Conservation (phyloP, 2,888 invertebrate genomes). For the Lasioglossum leucozonium region DNA sequence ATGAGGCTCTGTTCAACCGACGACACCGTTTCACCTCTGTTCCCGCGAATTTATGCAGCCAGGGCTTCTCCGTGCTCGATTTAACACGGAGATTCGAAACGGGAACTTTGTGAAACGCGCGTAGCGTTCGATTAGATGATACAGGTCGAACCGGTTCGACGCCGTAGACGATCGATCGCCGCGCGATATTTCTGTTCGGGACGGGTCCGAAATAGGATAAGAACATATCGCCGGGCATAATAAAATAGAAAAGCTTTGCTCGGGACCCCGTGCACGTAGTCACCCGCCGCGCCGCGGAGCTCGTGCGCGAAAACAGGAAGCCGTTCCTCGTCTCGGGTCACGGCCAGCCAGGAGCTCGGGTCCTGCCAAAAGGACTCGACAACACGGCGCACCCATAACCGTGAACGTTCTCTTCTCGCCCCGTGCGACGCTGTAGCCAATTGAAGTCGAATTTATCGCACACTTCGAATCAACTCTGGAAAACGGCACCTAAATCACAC, state of each 20-base stretch:
- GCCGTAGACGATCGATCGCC: slow-evolving; percentile 13
- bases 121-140: not conserved
- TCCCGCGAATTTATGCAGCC: not conserved
- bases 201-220: slow-evolving; percentile 43
- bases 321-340: slow-evolving; percentile 45
- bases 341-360: slow-evolving; percentile 18
- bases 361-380: slow-evolving; percentile 35
- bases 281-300: slow-evolving; percentile 19
- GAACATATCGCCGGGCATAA: slow-evolving; percentile 47
- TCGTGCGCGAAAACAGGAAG: slow-evolving; percentile 60
- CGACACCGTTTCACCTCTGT: not conserved
- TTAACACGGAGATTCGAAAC: not conserved
- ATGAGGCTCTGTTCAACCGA: not conserved
- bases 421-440: not conserved
- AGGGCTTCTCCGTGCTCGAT: not conserved
- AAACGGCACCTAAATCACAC: not conserved
- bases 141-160: not conserved
- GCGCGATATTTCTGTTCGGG: slow-evolving; percentile 18
- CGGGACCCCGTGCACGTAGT: slow-evolving; percentile 44
- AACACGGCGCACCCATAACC: not conserved
- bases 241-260: slow-evolving; percentile 53
- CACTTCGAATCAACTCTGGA: not conserved
- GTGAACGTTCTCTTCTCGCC: not conserved
- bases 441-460: not conserved
- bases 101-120: not conserved